Conservation (phyloP, 2,113 vertebrate genomes). For the Astur gentilis region DNA sequence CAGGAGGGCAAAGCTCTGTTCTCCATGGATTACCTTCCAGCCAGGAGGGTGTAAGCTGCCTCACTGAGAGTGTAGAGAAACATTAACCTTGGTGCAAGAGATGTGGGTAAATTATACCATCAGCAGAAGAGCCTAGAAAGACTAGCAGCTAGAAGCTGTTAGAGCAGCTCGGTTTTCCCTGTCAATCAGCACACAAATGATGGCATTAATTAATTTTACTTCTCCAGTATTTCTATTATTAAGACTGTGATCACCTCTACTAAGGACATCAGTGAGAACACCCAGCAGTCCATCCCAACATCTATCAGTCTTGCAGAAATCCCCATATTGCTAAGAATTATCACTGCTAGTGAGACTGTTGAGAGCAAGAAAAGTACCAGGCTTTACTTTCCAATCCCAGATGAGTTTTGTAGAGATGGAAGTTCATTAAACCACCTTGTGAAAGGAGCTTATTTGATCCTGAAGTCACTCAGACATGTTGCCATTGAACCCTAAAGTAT, state of each 20-base stretch:
- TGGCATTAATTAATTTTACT: slow-evolving; percentile 1
- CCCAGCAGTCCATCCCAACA: not conserved
- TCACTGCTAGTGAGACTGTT: not conserved
- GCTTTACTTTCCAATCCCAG: not conserved
- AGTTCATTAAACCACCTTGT: not conserved
- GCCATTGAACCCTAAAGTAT: not conserved
- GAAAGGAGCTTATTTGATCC: not conserved
- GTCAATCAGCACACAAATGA: not conserved
- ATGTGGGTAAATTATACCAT: not conserved
- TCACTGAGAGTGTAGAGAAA: not conserved
- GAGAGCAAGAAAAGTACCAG: not conserved
- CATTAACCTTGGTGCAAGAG: not conserved
- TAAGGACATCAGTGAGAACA: not conserved
- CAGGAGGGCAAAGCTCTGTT: not conserved
- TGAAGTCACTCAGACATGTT: not conserved
- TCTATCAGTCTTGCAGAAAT: not conserved
- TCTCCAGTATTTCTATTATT: not conserved
- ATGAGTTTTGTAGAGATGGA: not conserved
- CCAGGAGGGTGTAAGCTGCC: not conserved
- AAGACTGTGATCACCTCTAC: not conserved
- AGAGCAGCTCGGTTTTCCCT: not conserved
- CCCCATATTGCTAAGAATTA: not conserved
- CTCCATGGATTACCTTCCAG: not conserved
- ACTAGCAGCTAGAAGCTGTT: not conserved
- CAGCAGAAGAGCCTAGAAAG: not conserved